Conservation (phyloP, 2,888 invertebrate species). For the Dexiosoma caninum region DNA sequence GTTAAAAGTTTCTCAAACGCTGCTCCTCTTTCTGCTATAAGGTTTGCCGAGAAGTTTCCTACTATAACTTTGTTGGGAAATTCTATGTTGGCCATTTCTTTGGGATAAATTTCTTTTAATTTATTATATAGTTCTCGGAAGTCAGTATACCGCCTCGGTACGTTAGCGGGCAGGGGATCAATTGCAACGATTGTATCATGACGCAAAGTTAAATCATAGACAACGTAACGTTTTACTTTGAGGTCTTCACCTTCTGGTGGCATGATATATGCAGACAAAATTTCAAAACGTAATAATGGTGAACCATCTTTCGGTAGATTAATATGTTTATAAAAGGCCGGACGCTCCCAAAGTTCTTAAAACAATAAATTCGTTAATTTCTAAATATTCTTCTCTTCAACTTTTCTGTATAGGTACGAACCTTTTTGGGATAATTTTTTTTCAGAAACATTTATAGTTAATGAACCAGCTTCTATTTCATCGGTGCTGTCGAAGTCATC, state of each 20-base stretch:
- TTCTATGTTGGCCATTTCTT: conserved; percentile 78
- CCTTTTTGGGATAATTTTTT: conserved; percentile 69
- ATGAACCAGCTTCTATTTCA: conserved; percentile 73
- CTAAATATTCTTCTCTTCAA: background rate
- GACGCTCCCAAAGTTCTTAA: conserved; percentile 75
- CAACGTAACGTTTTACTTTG: conserved; percentile 82
- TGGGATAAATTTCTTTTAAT: conserved; percentile 81
- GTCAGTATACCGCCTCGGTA: conserved; percentile 86
- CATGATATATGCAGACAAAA: conserved; percentile 83
- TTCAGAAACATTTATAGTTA: conserved; percentile 70
- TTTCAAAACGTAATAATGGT: conserved; percentile 80
- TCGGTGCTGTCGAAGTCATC: conserved; percentile 74
- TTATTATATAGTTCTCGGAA: conserved; percentile 83
- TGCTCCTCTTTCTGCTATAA: conserved; percentile 82
- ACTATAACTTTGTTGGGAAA: conserved; percentile 85
- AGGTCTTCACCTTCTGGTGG: conserved; percentile 80
- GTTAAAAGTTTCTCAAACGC: conserved; percentile 83
- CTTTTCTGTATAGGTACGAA: conserved; percentile 17
- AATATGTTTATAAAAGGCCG: conserved; percentile 63
- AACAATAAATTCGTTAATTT: background rate
- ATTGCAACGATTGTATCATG: conserved; percentile 79
- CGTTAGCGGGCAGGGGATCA: conserved; percentile 82
- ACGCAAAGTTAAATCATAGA: conserved; percentile 83
- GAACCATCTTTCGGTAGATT: conserved; percentile 70
- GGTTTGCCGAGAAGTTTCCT: conserved; percentile 84